A percentile compares a stretch with the other conserved stretches of the same genome.
Evolutionary conservation across 2,888 invertebrate genomes (phyloP).

Genomic region (Drosophila diplacantha): DNA sequence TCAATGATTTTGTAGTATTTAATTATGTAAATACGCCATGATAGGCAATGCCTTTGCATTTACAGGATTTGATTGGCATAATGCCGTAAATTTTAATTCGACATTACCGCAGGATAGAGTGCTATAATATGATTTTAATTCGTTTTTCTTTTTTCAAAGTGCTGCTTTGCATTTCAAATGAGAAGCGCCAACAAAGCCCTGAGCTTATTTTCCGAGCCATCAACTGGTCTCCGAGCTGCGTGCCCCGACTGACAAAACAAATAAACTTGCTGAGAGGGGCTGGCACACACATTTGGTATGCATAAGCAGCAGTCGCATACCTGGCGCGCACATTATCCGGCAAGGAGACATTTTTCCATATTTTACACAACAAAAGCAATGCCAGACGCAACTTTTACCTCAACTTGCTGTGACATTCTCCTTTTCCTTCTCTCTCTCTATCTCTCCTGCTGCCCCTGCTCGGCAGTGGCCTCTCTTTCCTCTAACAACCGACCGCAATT

Average conservation of each 20-base stretch:
- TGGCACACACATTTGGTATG: slow-evolving; percentile 60
- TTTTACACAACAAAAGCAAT: slow-evolving; percentile 56
- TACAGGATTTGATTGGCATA: not conserved
- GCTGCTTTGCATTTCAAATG: slow-evolving; percentile 44
- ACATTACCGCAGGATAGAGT: not conserved
- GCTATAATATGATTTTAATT: slow-evolving; percentile 14
- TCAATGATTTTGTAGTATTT: not conserved
- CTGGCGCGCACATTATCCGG: slow-evolving; percentile 51
- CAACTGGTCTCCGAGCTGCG: slow-evolving; percentile 40
- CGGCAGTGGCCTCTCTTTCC: slow-evolving; percentile 9
- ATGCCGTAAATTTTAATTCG: slow-evolving; percentile 1
- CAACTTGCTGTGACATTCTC: slow-evolving; percentile 64
- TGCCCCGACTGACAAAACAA: slow-evolving; percentile 53
- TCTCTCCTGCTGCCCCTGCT: not conserved
- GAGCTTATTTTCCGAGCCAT: slow-evolving; percentile 39
- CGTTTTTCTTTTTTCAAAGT: slow-evolving; percentile 23
- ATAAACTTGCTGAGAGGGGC: slow-evolving; percentile 47
- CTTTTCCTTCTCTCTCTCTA: slow-evolving; percentile 7
- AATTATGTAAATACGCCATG: not conserved
- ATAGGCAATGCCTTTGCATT: not conserved
- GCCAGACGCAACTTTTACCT: slow-evolving; percentile 61
- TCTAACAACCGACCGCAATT: slow-evolving; percentile 53
- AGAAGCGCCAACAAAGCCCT: slow-evolving; percentile 12
- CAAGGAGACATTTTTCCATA: slow-evolving; percentile 63
- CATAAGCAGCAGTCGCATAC: slow-evolving; percentile 65